Evolutionary conservation across 2,113 vertebrate genomes (phyloP), one percentile per base, ranked within the genome.

Genomic region (Theristicus caerulescens): DNA sequence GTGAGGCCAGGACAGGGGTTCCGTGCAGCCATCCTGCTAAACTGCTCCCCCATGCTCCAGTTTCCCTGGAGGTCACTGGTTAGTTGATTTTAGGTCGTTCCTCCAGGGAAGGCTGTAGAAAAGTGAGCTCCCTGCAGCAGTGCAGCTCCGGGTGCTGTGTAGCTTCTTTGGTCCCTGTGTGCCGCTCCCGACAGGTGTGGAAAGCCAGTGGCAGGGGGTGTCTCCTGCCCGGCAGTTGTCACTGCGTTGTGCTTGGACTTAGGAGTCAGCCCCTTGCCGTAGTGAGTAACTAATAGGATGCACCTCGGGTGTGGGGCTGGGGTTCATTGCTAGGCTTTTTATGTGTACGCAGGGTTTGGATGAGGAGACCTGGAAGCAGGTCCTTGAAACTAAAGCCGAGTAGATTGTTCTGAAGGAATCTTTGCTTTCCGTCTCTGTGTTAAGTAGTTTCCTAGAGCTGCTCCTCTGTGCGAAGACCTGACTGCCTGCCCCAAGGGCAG

Each of bases 101-200:
- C 17, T 55, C 8, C 31, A 34, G 55, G 38, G 44, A 38, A 74
- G 14, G 54, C 29, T n/a, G 31, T 24, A 54, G 73, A 29, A 62
- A 27, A 51, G 17, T 1, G 16, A 29, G 10, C 32, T 80, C 52
- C 18, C 42, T 25, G 46, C 40, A 26, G 46, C 64, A 52, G 26
- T 26, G 15, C 19, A 16, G 24, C 72, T 62, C 27, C 9, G 5
- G 26, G 11, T 44, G 65, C 44, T 74, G 18, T 9, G 25, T 10
- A 27, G 52, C 54, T 54, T 20, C 3, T 42, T n/a, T 21, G 12
- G 6, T 44, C 18, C 7, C 55, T 59, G 16, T 64, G 82, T 15
- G 2, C 25, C 32, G 29, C 31, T 90, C 24, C 42, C 1, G 1
- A 10, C 1, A 2, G 16, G 49, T 29, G 46, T 36, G 31, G 31